Conservation (phyloP, 2,888 invertebrate species). For the Volucella zonaria region DNA sequence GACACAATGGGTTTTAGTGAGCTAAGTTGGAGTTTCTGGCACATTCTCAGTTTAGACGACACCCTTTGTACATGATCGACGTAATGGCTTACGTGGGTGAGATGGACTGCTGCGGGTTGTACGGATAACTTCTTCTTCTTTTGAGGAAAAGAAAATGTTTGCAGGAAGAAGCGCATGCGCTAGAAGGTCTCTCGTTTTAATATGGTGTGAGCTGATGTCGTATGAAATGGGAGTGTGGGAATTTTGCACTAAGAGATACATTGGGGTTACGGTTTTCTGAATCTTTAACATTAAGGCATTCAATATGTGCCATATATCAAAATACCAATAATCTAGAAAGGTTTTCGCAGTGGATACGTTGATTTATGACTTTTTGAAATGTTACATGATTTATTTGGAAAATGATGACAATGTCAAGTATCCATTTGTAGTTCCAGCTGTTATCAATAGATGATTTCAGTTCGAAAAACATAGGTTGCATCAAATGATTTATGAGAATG, state of each 20-base stretch:
- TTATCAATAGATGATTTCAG: no score
- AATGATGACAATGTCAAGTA: background rate
- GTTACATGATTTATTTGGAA: background rate
- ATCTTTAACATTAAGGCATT: slow-evolving; percentile 19
- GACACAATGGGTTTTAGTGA: background rate
- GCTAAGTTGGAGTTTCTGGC: slow-evolving; percentile 27
- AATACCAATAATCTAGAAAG: slow-evolving; percentile 42
- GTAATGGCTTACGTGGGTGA: slow-evolving; percentile 25
- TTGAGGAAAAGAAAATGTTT: slow-evolving; percentile 4
- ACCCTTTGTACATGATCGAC: slow-evolving; percentile 29
- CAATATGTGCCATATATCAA: slow-evolving; percentile 9
- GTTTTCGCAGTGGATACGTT: slow-evolving; percentile 21
- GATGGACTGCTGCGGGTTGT: slow-evolving; percentile 9
- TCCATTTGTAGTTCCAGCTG: slow-evolving; percentile 6
- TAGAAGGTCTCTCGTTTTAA: slow-evolving; percentile 56
- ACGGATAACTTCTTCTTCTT: background rate
- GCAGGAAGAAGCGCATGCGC: slow-evolving; percentile 33
- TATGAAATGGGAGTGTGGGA: slow-evolving; percentile 58
- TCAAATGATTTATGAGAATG: no score
- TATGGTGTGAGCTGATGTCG: slow-evolving; percentile 38
- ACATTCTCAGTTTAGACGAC: slow-evolving; percentile 39
- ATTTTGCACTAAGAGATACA: slow-evolving; percentile 40
- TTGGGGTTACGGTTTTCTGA: slow-evolving; percentile 47
- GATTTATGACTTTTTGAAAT: slow-evolving; percentile 13
- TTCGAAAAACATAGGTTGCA: no score